Evolutionary conservation across 1,140 invertebrate species (phyloP).

Genomic region (Drosophila orena): DNA sequence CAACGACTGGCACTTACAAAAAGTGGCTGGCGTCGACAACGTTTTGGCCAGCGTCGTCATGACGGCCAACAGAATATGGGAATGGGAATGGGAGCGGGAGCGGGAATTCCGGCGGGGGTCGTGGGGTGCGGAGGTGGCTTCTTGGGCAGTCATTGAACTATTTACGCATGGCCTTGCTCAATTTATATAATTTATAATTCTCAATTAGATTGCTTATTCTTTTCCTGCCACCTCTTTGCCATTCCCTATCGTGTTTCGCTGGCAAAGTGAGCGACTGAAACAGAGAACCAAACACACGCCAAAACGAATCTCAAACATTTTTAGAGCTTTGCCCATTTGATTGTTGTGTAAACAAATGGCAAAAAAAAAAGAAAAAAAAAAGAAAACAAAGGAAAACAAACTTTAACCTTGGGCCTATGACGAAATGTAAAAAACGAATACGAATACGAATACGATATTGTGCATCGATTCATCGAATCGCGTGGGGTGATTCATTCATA

Average conservation of each 20-base stretch:
- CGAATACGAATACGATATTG: constrained; percentile 19
- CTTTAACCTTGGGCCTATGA: constrained; percentile 34
- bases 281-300: neutral
- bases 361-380: constrained; percentile 16
- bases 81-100: constrained; percentile 23
- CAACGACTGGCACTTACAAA: constrained; percentile 46
- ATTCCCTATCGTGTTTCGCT: constrained; percentile 13
- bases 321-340: constrained; percentile 59
- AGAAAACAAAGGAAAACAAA: constrained; percentile 6
- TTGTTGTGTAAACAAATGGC: constrained; percentile 69
- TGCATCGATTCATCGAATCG: constrained; percentile 52
- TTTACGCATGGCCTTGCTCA: constrained; percentile 75
- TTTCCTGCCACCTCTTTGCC: neutral
- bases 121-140: constrained; percentile 26
- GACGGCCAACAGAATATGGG: constrained; percentile 47
- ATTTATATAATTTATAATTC: constrained; percentile 57
- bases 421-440: constrained; percentile 25
- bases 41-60: constrained; percentile 51
- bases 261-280: constrained; percentile 8
- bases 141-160: constrained; percentile 74
- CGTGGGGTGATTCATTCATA: constrained; percentile 42
- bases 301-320: constrained; percentile 38
- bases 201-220: constrained; percentile 41
- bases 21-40: constrained; percentile 32
- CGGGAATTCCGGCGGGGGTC: neutral